These are phyloP conservation scores for Trematocara marginatum DNA, from an alignment of 2,113 vertebrate genomes.

Conservation along the genomic window DNA sequence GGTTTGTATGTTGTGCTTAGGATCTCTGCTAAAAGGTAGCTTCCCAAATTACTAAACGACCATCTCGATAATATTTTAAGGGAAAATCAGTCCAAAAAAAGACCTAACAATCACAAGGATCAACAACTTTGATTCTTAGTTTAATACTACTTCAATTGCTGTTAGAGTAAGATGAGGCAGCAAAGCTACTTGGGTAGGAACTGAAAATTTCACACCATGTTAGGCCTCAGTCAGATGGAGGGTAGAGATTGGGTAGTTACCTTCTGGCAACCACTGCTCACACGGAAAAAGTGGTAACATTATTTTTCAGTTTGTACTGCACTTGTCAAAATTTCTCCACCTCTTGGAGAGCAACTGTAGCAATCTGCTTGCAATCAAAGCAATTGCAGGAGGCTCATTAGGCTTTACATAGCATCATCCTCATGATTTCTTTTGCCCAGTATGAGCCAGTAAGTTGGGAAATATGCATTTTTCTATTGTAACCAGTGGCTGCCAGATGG, in stretches of 20 bases:
- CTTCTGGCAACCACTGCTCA: neutral
- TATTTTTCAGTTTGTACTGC: neutral
- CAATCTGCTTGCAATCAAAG: neutral
- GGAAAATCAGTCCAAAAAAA: neutral
- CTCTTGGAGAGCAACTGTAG: accelerated
- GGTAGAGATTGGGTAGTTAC: neutral
- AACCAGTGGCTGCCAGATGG: neutral
- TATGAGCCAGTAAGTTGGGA: neutral
- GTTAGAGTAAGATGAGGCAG: neutral
- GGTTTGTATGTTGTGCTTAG: neutral
- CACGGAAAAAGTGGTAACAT: neutral
- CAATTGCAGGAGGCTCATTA: neutral
- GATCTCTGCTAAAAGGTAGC: neutral
- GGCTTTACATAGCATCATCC: neutral
- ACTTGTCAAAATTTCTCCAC: neutral
- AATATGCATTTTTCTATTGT: neutral
- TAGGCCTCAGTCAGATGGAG: neutral
- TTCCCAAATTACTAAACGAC: neutral
- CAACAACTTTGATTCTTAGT: neutral
- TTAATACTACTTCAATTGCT: neutral
- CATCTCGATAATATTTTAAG: neutral
- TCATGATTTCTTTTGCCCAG: neutral
- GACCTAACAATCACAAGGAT: neutral
- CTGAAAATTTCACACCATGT: accelerated
- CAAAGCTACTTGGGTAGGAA: neutral